Evolutionary conservation across 1,140 invertebrate genomes (phyloP).

Genomic region (Megalonaias nervosa): DNA sequence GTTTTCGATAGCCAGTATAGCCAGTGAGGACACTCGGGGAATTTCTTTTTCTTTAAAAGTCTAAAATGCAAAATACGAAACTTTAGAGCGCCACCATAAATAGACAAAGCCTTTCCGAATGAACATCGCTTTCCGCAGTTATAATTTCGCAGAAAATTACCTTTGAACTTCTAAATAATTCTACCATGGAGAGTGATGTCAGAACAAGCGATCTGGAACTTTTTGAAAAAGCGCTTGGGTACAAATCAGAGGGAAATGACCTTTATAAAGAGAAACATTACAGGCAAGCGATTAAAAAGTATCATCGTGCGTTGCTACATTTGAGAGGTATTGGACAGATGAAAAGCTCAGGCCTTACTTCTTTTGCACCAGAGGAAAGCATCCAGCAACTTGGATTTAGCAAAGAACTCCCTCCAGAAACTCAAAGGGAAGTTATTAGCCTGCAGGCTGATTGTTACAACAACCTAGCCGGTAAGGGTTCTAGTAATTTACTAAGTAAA

Average conservation of each 20-base stretch:
- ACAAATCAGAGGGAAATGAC: conserved; percentile 65
- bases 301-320: conserved; percentile 63
- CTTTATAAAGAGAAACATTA: conserved; percentile 55
- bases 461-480: conserved; percentile 62
- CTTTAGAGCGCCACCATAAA: too few relatives aligned
- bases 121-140: neutral
- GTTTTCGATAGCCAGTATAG: too few relatives aligned
- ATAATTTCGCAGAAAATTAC: neutral
- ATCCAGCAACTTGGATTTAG: conserved; percentile 19
- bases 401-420: conserved; percentile 33
- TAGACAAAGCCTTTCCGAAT: neutral
- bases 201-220: conserved; percentile 29
- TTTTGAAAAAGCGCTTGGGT: conserved; percentile 51
- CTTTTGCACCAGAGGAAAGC: conserved; percentile 19
- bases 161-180: conserved; percentile 4
- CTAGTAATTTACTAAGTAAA: neutral
- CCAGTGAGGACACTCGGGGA: too few relatives aligned
- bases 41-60: too few relatives aligned
- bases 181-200: neutral
- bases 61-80: too few relatives aligned
- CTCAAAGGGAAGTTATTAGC: conserved; percentile 42
- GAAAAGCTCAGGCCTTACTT: conserved; percentile 25
- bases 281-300: conserved; percentile 62
- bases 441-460: conserved; percentile 63
- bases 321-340: conserved; percentile 54